Percentiles rank a stretch among this genome's conserved stretches.
These are phyloP conservation scores for Physocephala rufipes DNA, from an alignment of 2,888 invertebrate genomes.

Conservation along the genomic window DNA sequence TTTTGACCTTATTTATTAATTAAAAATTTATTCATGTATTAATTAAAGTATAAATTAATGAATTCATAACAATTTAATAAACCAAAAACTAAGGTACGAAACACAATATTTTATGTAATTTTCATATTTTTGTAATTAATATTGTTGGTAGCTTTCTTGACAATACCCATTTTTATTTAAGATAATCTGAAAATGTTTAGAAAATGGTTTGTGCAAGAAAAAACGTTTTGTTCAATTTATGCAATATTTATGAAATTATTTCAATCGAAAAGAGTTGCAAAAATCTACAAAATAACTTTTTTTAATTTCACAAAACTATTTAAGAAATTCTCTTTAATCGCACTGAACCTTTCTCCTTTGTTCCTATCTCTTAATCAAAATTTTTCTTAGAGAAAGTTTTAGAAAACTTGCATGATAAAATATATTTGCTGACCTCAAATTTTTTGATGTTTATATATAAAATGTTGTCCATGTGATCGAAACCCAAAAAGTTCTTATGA, in stretches of 20 bases:
- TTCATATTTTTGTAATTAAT: neutral
- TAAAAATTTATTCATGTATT: too few species aligned
- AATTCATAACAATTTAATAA: too few species aligned
- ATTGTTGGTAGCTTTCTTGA: neutral
- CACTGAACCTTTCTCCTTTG: constrained; percentile 12
- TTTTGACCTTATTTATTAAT: too few species aligned
- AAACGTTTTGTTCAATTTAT: too few species aligned
- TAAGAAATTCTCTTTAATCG: constrained; percentile 22
- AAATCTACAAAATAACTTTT: neutral
- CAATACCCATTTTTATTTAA: neutral
- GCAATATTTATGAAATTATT: too few species aligned
- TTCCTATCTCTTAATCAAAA: neutral
- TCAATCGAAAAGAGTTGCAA: neutral
- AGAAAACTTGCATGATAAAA: constrained; percentile 24
- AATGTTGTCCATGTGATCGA: too few species aligned
- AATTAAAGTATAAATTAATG: too few species aligned
- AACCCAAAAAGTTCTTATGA: too few species aligned
- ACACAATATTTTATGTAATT: neutral
- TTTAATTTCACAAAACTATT: neutral
- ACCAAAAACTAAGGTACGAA: too few species aligned
- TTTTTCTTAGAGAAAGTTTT: constrained; percentile 2
- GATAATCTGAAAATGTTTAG: neutral
- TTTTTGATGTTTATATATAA: too few species aligned
- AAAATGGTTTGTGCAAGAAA: constrained; percentile 5
- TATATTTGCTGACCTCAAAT: too few species aligned